These are phyloP conservation scores for Notodonta dromedarius DNA, from an alignment of 2,888 invertebrate genomes.

Conservation along the genomic window DNA sequence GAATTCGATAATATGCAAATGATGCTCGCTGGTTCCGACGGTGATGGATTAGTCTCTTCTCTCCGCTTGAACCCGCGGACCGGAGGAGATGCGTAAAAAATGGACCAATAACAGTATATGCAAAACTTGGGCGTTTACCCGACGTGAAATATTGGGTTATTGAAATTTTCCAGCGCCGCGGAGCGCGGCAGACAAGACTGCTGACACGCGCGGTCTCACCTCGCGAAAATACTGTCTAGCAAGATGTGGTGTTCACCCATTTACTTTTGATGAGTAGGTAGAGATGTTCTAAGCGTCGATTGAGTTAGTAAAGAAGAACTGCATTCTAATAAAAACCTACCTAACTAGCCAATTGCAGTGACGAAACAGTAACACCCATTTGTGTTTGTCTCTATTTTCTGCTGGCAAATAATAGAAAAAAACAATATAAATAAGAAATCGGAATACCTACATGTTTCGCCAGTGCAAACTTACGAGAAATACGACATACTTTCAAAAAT, in stretches of 20 bases:
- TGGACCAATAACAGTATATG: slow-evolving; percentile 59
- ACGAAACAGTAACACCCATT: too few relatives aligned
- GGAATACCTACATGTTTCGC: too few relatives aligned
- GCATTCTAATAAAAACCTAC: too few relatives aligned
- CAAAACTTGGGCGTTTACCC: slow-evolving; percentile 50
- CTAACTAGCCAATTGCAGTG: too few relatives aligned
- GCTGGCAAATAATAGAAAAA: too few relatives aligned
- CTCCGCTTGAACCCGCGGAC: slow-evolving; percentile 46
- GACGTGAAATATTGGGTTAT: slow-evolving; percentile 63
- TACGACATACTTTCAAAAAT: too few relatives aligned
- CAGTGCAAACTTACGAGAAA: too few relatives aligned
- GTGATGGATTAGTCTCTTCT: slow-evolving; percentile 71
- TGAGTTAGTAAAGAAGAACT: too few relatives aligned
- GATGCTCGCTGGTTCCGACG: slow-evolving; percentile 64
- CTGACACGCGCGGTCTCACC: slow-evolving; percentile 33
- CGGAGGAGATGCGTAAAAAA: slow-evolving; percentile 56
- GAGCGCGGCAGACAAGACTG: slow-evolving; percentile 48
- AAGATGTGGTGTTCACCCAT: not conserved
- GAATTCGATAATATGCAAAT: not conserved
- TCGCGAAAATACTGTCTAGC: not conserved
- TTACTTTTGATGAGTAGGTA: too few relatives aligned
- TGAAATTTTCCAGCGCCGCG: slow-evolving; percentile 64
- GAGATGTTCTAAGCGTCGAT: too few relatives aligned
- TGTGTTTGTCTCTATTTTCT: too few relatives aligned
- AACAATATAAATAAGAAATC: too few relatives aligned